phyloP scores from a whole-genome alignment of 2,797 vertebrate species.

The Merluccius polli region DNA sequence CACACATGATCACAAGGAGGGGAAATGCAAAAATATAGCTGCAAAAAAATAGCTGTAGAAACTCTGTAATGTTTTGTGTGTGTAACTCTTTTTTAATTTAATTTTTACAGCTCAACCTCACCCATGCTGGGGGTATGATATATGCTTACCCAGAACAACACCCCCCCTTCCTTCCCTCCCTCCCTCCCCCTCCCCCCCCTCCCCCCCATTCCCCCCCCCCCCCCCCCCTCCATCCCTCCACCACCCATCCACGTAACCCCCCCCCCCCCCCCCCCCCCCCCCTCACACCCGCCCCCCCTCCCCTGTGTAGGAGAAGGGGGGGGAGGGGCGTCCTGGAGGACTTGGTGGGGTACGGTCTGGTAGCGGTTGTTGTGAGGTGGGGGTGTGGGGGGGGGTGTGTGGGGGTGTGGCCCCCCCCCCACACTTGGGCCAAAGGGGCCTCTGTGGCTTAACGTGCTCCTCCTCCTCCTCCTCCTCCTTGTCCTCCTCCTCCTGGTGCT shows the following conservation, averaged over 20 bases:
- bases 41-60: not conserved
- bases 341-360: not conserved
- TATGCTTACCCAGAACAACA: too few species aligned
- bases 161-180: conserved; percentile 11
- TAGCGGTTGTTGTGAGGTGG: not conserved
- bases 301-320: conserved; percentile 25
- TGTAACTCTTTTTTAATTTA: not conserved
- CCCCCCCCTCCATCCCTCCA: conserved; percentile 9
- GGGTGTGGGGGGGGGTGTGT: conserved; percentile 17
- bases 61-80: not conserved
- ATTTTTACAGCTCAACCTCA: too few species aligned
- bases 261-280: conserved; percentile 10
- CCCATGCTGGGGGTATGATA: too few species aligned
- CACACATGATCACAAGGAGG: not conserved
- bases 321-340: not conserved
- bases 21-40: not conserved
- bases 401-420: conserved; percentile 5
- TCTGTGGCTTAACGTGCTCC: conserved; percentile 73
- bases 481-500: conserved; percentile 59
- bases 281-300: conserved; percentile 35
- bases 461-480: conserved; percentile 67
- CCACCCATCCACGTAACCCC: too few species aligned
- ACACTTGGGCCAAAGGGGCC: conserved; percentile 64
- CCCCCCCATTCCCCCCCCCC: conserved; percentile 21
- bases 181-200: conserved; percentile 45